Evolutionary conservation across 1,140 invertebrate species (phyloP).

Genomic region (Calephelis nemesis): DNA sequence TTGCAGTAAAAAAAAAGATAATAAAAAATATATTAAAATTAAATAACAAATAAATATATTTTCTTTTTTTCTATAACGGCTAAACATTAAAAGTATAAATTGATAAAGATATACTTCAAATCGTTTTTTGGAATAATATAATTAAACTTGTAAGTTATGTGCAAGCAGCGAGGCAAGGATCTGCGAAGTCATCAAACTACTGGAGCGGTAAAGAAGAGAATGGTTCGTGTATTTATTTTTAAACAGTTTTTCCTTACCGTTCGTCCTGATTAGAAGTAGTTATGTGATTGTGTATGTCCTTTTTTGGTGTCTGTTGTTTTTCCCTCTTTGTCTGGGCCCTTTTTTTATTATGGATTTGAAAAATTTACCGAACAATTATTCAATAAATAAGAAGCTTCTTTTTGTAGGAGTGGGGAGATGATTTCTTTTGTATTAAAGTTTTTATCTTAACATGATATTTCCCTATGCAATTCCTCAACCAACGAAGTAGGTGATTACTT

Average conservation of each 20-base stretch:
- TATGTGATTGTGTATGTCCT: conserved; percentile 63
- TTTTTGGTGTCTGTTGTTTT: conserved; percentile 51
- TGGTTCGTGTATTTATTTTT: conserved; percentile 62
- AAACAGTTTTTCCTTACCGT: conserved; percentile 39
- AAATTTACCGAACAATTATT: background rate
- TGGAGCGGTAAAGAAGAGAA: conserved; percentile 75
- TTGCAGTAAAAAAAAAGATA: background rate
- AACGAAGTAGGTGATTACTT: no score
- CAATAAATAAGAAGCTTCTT: no score
- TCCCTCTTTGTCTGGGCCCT: background rate
- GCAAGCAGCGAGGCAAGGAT: conserved; percentile 75
- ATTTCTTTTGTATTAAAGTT: no score
- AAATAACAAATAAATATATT: no score
- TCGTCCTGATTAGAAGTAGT: conserved; percentile 56
- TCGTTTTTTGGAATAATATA: background rate
- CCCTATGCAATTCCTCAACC: no score
- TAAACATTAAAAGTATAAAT: background rate
- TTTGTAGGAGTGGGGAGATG: no score
- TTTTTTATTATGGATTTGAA: background rate
- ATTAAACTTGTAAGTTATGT: conserved; percentile 62
- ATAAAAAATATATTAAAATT: background rate
- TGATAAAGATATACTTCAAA: background rate
- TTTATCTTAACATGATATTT: no score
- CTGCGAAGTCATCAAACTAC: conserved; percentile 66
- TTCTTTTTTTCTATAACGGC: no score